Percentiles rank a stretch among this genome's conserved stretches.
phyloP scores from a whole-genome alignment of 2,888 invertebrate genomes.

The Prosapia bicincta region DNA sequence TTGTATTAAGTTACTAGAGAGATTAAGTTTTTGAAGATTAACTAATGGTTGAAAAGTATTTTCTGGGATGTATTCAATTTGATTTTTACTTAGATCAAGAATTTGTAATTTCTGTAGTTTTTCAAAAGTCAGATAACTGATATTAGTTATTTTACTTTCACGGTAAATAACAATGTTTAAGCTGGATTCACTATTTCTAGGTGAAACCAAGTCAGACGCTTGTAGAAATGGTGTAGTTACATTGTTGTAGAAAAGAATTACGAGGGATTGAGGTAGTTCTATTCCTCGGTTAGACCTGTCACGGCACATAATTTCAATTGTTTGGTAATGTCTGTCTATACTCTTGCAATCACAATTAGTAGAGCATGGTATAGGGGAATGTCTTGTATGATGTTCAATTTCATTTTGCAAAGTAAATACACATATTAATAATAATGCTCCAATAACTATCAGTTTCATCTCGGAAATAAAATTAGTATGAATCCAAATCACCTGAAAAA shows the following conservation, averaged over 20 bases:
- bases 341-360: conserved; percentile 10
- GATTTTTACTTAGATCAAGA: conserved; percentile 47
- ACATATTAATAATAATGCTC: not conserved
- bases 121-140: conserved; percentile 31
- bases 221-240: conserved; percentile 17
- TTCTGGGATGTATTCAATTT: conserved; percentile 48
- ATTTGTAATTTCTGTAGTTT: conserved; percentile 45
- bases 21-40: conserved; percentile 27
- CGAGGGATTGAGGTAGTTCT: conserved; percentile 12
- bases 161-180: conserved; percentile 32
- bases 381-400: conserved; percentile 14
- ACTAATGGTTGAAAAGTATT: conserved; percentile 48
- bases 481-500: not conserved
- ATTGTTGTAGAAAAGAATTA: conserved; percentile 9
- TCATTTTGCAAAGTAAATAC: not conserved
- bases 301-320: conserved; percentile 9
- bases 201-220: conserved; percentile 19
- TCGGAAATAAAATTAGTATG: not conserved
- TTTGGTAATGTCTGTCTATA: conserved; percentile 14
- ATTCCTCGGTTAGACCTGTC: conserved; percentile 7
- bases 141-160: conserved; percentile 32
- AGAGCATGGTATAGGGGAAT: conserved; percentile 14
- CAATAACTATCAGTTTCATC: not conserved
- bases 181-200: conserved; percentile 16
- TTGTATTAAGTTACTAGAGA: conserved; percentile 27